Conservation (phyloP, 2,797 vertebrate species). For the Sebastes kiyomatsui region DNA sequence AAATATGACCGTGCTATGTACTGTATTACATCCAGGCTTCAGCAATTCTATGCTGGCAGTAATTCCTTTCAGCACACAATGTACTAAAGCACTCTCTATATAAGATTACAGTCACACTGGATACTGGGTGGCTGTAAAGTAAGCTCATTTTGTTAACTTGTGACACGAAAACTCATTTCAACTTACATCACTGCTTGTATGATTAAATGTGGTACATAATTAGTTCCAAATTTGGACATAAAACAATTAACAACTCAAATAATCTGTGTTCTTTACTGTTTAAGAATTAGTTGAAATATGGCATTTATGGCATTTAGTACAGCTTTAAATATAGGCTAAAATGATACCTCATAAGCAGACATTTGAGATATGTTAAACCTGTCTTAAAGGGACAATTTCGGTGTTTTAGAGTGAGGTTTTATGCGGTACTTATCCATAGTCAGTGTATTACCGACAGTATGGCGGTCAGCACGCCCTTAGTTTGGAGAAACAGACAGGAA, state of each 20-base stretch:
- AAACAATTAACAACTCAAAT: background rate
- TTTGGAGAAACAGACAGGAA: no score
- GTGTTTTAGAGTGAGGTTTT: no score
- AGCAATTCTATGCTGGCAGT: slow-evolving; percentile 12
- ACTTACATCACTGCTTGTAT: background rate
- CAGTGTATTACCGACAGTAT: no score
- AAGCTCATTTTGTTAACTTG: background rate
- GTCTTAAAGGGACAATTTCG: no score
- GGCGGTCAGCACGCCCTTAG: no score
- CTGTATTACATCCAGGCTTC: background rate
- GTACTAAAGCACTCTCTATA: background rate
- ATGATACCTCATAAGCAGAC: background rate
- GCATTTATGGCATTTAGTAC: background rate
- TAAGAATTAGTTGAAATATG: background rate
- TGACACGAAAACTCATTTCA: background rate
- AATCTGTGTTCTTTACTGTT: background rate
- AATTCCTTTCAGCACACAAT: background rate
- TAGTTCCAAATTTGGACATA: background rate
- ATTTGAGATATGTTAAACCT: background rate
- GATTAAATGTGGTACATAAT: background rate
- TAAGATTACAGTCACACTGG: background rate
- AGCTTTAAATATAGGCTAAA: background rate
- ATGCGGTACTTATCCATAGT: no score
- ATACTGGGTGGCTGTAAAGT: background rate
- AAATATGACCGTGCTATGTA: background rate